These are phyloP conservation scores for Addax nasomaculatus DNA, from an alignment of 2,113 vertebrate genomes.

Conservation along the genomic window DNA sequence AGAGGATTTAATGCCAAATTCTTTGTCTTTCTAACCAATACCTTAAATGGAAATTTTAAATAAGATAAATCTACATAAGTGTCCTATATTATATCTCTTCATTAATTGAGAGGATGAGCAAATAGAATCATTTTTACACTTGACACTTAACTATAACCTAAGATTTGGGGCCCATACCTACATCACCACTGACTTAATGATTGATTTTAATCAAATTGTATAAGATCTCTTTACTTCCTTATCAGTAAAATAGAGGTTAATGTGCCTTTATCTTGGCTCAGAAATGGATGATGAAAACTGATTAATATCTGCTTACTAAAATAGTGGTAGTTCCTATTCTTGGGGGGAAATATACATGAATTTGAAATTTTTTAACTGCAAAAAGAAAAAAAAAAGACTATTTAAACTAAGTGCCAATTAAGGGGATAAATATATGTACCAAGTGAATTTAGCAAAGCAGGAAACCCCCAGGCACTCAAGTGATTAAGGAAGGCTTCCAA, in stretches of 20 bases:
- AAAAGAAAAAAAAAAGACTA: not conserved
- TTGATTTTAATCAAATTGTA: not conserved
- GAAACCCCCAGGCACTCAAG: not conserved
- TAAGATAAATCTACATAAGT: not conserved
- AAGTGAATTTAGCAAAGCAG: not conserved
- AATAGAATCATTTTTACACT: not conserved
- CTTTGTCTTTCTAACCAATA: constrained; percentile 29
- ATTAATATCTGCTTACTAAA: not conserved
- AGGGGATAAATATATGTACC: not conserved
- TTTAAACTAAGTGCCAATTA: not conserved
- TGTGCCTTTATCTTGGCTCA: not conserved
- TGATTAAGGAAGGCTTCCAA: not conserved
- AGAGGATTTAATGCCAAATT: not conserved
- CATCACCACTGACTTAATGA: not conserved
- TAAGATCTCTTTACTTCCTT: not conserved
- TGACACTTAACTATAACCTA: not conserved
- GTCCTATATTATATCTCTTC: not conserved
- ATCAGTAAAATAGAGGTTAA: not conserved
- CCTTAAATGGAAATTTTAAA: not conserved
- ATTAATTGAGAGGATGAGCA: not conserved
- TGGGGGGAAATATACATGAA: not conserved
- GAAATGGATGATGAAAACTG: not conserved
- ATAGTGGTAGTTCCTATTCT: not conserved
- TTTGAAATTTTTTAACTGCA: not conserved
- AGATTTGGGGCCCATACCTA: not conserved